Percentiles rank a stretch among this genome's conserved stretches.
These are phyloP conservation scores for rabbit (Oryctolagus cuniculus) DNA, from an alignment of 2,113 vertebrate genomes.

Conservation along the genomic window DNA sequence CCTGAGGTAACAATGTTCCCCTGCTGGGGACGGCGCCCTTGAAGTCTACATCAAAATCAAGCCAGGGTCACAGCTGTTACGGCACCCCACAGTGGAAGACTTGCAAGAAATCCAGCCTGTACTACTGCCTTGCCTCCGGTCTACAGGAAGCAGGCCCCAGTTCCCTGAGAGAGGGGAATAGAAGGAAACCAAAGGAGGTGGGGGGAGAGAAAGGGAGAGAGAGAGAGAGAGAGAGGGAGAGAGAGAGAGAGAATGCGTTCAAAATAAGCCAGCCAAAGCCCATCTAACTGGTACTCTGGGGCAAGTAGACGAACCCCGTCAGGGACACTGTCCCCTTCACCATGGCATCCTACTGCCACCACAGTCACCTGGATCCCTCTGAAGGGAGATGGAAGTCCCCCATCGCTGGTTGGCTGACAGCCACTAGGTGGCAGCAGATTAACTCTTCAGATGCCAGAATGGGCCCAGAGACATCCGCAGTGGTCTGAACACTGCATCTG, in stretches of 20 bases:
- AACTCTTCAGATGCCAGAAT: conserved; percentile 82
- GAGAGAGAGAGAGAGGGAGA: neutral
- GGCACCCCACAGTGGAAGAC: conserved; percentile 73
- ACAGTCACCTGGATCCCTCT: neutral
- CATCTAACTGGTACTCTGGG: neutral
- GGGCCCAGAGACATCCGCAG: neutral
- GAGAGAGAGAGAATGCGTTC: neutral
- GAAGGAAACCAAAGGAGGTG: neutral
- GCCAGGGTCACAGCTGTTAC: conserved; percentile 79
- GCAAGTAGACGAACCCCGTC: neutral
- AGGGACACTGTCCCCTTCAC: neutral
- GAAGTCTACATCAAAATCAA: conserved; percentile 82
- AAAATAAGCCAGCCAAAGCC: neutral
- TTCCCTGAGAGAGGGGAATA: neutral
- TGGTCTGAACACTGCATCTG: neutral
- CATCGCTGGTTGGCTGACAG: neutral
- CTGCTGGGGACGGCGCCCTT: conserved; percentile 82
- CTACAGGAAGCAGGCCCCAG: conserved; percentile 62
- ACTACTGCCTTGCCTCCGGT: conserved; percentile 61
- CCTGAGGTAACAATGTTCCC: conserved; percentile 79
- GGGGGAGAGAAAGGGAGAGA: neutral
- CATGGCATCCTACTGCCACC: neutral
- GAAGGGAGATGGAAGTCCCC: neutral
- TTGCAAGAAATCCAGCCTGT: conserved; percentile 74
- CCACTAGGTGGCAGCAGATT: conserved; percentile 86